Conservation (phyloP, 2,888 invertebrate species). For the Cabera pusaria region DNA sequence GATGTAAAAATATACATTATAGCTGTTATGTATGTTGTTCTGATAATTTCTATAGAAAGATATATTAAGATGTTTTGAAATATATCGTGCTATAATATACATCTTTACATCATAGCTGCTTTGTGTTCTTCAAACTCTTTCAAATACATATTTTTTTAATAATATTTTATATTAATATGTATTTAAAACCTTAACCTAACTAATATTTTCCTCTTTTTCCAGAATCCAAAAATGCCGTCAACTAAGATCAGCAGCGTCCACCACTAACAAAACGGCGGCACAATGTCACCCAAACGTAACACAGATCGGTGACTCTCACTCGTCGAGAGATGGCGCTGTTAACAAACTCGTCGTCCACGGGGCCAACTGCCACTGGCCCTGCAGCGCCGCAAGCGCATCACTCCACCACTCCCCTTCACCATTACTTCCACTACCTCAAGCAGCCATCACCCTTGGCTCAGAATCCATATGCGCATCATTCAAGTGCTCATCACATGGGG, state of each 20-base stretch:
- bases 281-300: slow-evolving; percentile 57
- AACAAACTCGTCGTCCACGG: slow-evolving; percentile 69
- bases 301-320: slow-evolving; percentile 65
- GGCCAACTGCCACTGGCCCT: slow-evolving; percentile 63
- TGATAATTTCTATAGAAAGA: too few relatives aligned
- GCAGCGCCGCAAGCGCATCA: slow-evolving; percentile 73
- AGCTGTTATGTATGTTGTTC: too few relatives aligned
- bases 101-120: too few relatives aligned
- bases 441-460: slow-evolving; percentile 78
- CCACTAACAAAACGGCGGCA: slow-evolving; percentile 33
- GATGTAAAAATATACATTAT: too few relatives aligned
- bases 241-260: slow-evolving; percentile 5
- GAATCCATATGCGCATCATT: slow-evolving; percentile 75
- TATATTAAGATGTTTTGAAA: too few relatives aligned
- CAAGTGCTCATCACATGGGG: slow-evolving; percentile 78
- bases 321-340: slow-evolving; percentile 68
- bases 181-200: too few relatives aligned
- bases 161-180: too few relatives aligned
- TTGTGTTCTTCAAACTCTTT: too few relatives aligned
- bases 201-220: slow-evolving; percentile 8
- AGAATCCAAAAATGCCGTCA: slow-evolving; percentile 24
- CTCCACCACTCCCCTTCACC: slow-evolving; percentile 79
- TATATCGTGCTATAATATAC: too few relatives aligned
- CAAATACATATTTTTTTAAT: too few relatives aligned
- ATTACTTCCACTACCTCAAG: slow-evolving; percentile 83